phyloP scores from a whole-genome alignment of 2,113 vertebrate genomes.

The Tachysurus vachellii region DNA sequence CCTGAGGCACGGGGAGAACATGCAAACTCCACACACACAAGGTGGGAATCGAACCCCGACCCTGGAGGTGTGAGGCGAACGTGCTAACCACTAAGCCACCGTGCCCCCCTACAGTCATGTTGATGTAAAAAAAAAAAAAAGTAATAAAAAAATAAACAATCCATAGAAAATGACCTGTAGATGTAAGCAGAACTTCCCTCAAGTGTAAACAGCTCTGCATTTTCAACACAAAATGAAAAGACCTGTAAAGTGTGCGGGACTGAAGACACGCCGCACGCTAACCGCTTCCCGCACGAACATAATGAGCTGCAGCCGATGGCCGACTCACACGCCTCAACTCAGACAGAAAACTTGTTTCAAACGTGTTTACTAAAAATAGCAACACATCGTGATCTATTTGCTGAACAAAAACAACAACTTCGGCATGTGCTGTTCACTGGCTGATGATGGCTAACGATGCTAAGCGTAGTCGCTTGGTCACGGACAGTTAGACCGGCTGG shows the following conservation, averaged over 20 bases:
- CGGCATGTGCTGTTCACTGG: not conserved
- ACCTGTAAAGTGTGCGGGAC: not conserved
- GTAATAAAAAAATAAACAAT: no score
- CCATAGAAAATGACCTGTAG: not conserved
- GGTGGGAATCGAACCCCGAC: no score
- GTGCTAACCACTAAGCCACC: no score
- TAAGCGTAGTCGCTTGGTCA: not conserved
- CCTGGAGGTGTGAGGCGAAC: no score
- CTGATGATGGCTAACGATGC: not conserved
- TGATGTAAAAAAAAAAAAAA: not conserved
- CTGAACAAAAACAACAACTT: not conserved
- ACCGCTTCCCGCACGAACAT: not conserved
- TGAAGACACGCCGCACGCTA: not conserved
- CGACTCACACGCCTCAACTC: not conserved
- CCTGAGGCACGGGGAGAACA: no score
- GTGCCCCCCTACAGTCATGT: not conserved
- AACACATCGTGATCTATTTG: not conserved
- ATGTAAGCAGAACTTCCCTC: not conserved
- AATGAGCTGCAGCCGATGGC: conserved; percentile 19
- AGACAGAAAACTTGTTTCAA: not conserved
- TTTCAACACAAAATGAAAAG: not conserved
- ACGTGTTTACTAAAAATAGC: not conserved
- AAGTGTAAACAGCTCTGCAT: not conserved
- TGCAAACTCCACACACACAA: no score
- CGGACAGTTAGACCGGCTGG: not conserved